Evolutionary conservation across 2,113 vertebrate species (phyloP).

Genomic region (Strix uralensis): DNA sequence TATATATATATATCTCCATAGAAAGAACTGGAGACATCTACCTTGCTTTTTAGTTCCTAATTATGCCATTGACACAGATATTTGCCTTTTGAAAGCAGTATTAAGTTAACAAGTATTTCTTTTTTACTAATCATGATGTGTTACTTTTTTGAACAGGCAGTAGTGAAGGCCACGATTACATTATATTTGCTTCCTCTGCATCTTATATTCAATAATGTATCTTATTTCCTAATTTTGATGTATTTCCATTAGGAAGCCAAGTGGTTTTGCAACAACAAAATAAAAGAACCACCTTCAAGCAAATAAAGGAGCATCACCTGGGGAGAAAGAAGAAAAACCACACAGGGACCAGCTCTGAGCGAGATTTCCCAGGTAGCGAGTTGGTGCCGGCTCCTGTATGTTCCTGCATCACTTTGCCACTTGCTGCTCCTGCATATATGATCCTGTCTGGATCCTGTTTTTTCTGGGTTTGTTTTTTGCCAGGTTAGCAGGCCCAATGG

Average conservation of each 20-base stretch:
- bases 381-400: fast-evolving
- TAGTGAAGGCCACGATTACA: neutral
- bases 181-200: neutral
- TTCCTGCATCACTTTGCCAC: neutral
- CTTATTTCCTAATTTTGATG: neutral
- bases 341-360: neutral
- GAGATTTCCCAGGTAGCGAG: neutral
- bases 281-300: neutral
- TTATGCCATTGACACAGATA: neutral
- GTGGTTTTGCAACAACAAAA: neutral
- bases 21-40: neutral
- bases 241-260: neutral
- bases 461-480: neutral
- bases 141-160: neutral
- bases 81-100: neutral
- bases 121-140: neutral
- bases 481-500: neutral
- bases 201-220: neutral
- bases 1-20: neutral
- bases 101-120: neutral
- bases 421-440: neutral
- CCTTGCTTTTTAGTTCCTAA: neutral
- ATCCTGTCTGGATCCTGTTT: neutral
- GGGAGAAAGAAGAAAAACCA: neutral
- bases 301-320: neutral